Evolutionary conservation across 2,797 vertebrate species (phyloP), one percentile per base, ranked within the genome.

Genomic region (Amblyraja radiata): DNA sequence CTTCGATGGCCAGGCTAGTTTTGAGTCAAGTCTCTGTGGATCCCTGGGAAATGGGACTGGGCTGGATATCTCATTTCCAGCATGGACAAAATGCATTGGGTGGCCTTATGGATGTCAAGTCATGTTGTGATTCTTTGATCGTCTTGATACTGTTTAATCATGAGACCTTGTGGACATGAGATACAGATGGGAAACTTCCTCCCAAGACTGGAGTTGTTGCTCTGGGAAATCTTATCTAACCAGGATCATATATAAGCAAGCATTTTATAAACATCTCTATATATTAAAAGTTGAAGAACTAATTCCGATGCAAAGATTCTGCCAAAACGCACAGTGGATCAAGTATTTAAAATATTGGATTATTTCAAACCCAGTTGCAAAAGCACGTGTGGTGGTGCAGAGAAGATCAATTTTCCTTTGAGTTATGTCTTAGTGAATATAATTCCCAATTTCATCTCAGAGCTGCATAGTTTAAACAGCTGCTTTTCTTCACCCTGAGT

Each of bases 351-450:
- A 13, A 39, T 25, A 73, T 74, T 91, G 18, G 39, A 73, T 13
- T 14, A 1, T 14, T 73, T 65, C 16, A 39, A 46, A 21, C 13
- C 73, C 21, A 14, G 73, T 46, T 2, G 65, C 25, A 73, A 73
- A n/a, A 73, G 65, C 3, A 18, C 86, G 13, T 90, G n/a, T 36
- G 7, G 13, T 73, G 88, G 71, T 91, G 88, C 21, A 73, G 88
- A 73, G 65, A 28, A 73, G 88, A 74, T 91, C 88, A 91, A 46
- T 73, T 90, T 73, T 73, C 32, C 46, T 73, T 91, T 71, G 11
- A 6, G 68, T 25, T 71, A 23, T 68, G 32, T 65, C 46, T 86
- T 83, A 18, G 21, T 5, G 80, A 80, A 90, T 21, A 25, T 39
- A 90, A 36, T 90, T 46, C 46, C 2, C 63, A 71, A 7, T 7